Percentiles rank a stretch among this genome's conserved stretches.
Conservation (phyloP, 1,140 invertebrate species). For the Macrocentrus cingulum region DNA sequence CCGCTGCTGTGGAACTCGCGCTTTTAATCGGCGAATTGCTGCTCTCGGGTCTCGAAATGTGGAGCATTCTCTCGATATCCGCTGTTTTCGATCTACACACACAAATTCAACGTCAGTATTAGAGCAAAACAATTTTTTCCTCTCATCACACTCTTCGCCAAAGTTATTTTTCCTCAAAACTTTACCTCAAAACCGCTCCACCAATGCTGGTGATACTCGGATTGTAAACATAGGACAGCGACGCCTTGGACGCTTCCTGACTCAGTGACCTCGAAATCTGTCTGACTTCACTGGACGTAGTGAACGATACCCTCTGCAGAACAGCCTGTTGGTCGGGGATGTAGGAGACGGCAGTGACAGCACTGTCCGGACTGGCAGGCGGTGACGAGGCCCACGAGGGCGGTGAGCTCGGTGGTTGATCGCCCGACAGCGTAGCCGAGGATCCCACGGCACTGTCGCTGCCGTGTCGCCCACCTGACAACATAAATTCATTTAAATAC, state of each 20-base stretch:
- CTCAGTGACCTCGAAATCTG: constrained; percentile 55
- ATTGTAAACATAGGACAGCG: constrained; percentile 47
- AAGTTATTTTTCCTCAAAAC: no score
- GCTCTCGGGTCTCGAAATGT: constrained; percentile 43
- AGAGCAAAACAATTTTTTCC: no score
- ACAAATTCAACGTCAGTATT: constrained; percentile 4
- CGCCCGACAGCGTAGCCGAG: constrained; percentile 59
- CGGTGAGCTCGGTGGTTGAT: constrained; percentile 61
- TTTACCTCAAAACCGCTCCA: constrained; percentile 63
- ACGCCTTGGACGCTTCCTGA: constrained; percentile 45
- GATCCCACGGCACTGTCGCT: constrained; percentile 65
- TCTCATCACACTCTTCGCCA: no score
- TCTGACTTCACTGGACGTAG: constrained; percentile 61
- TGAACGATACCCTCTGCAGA: constrained; percentile 64
- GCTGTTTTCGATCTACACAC: constrained; percentile 64
- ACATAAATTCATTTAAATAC: constrained; percentile 1
- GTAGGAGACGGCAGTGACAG: constrained; percentile 59
- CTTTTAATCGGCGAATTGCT: constrained; percentile 29
- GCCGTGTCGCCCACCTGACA: constrained; percentile 50
- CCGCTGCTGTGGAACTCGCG: constrained; percentile 26
- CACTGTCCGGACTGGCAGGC: constrained; percentile 62
- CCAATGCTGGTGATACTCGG: constrained; percentile 69
- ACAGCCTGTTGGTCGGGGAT: constrained; percentile 60
- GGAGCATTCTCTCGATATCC: constrained; percentile 67
- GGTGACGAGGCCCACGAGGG: constrained; percentile 65